A percentile compares a stretch with the other conserved stretches of the same genome.
These are phyloP conservation scores for Aotus griseimembra DNA, from an alignment of 2,797 vertebrate species.

Conservation along the genomic window DNA sequence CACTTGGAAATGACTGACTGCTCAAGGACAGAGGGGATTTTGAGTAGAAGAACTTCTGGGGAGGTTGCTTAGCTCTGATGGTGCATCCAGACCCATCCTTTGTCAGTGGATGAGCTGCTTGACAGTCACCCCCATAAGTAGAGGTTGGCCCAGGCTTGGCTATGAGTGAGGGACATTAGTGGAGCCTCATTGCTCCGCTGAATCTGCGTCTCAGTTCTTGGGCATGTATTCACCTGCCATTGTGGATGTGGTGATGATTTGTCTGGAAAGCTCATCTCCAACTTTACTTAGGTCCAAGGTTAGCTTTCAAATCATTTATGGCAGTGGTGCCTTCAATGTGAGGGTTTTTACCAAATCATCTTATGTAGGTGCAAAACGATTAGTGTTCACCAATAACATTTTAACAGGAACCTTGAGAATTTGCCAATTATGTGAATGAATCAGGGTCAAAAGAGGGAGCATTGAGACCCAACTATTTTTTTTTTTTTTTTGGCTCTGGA, in stretches of 20 bases:
- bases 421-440: not conserved
- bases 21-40: not conserved
- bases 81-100: not conserved
- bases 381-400: not conserved
- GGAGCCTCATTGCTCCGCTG: not conserved
- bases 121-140: not conserved
- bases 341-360: not conserved
- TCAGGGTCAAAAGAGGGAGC: not conserved
- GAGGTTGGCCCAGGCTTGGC: not conserved
- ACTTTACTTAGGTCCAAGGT: not conserved
- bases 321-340: not conserved
- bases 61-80: not conserved
- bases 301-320: not conserved
- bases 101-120: not conserved
- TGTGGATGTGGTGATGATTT: not conserved
- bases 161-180: not conserved
- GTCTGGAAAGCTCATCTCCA: not conserved
- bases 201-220: not conserved
- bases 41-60: not conserved
- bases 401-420: conserved; percentile 22
- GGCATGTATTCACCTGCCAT: not conserved
- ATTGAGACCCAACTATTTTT: conserved; percentile 18
- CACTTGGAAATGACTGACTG: not conserved
- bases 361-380: not conserved
- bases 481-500: conserved; percentile 48